Evolutionary conservation across 2,888 invertebrate species (phyloP).

Genomic region (Synergus japonicus): DNA sequence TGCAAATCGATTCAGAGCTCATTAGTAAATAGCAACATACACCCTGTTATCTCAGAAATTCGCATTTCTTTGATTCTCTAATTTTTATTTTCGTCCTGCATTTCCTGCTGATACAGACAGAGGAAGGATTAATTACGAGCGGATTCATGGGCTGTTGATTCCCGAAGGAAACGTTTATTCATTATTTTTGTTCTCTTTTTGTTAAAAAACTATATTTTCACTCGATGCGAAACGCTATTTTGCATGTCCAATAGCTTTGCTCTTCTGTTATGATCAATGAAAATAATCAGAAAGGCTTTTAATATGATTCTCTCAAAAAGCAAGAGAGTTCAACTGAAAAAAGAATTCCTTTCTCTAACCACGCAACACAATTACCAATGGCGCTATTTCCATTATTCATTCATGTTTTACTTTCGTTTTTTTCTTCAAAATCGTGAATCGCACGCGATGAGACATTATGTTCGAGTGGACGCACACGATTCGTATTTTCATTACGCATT

Average conservation of each 20-base stretch:
- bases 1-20: slow-evolving; percentile 31
- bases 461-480: slow-evolving; percentile 25
- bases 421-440: slow-evolving; percentile 24
- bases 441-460: slow-evolving; percentile 31
- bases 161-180: slow-evolving; percentile 27
- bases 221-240: not conserved
- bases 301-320: not conserved
- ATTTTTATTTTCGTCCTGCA: slow-evolving; percentile 21
- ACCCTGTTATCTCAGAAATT: slow-evolving; percentile 27
- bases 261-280: too few species aligned
- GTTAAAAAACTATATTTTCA: not conserved
- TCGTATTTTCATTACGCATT: slow-evolving; percentile 25
- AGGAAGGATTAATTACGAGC: slow-evolving; percentile 28
- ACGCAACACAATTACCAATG: slow-evolving; percentile 10
- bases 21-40: slow-evolving; percentile 10
- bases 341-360: slow-evolving; percentile 25
- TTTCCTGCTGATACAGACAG: slow-evolving; percentile 25
- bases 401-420: slow-evolving; percentile 28
- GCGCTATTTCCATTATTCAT: slow-evolving; percentile 11
- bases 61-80: slow-evolving; percentile 3
- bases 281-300: too few species aligned
- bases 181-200: slow-evolving; percentile 1
- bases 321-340: not conserved
- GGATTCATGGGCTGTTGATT: slow-evolving; percentile 24
- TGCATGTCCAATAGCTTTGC: not conserved